Evolutionary conservation across 2,888 invertebrate species (phyloP).

Genomic region (Panzeria rudis): DNA sequence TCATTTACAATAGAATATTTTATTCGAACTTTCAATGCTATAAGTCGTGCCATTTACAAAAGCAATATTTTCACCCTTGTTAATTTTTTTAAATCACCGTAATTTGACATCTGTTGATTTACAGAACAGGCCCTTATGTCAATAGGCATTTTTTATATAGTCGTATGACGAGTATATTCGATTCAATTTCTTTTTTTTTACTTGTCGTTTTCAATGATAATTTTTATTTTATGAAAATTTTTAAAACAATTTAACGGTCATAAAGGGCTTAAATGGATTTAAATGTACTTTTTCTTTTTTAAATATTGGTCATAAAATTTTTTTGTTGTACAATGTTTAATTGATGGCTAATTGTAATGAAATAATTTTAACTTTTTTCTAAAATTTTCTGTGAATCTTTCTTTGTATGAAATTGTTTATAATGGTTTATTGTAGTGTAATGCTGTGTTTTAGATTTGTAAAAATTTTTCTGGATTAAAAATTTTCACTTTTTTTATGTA

Average conservation of each 20-base stretch:
- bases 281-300: background rate
- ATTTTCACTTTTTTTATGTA: background rate
- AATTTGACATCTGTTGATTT: no score
- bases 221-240: constrained; percentile 2
- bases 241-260: background rate
- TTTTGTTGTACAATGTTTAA: background rate
- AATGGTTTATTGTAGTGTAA: background rate
- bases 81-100: no score
- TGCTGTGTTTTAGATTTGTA: background rate
- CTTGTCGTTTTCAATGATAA: background rate
- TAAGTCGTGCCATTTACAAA: no score
- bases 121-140: no score
- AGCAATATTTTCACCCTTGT: no score
- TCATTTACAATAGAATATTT: no score
- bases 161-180: background rate
- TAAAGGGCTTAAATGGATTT: background rate
- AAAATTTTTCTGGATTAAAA: background rate
- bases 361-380: background rate
- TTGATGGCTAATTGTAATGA: background rate
- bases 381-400: background rate
- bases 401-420: background rate
- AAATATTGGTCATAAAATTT: background rate
- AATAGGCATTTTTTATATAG: no score
- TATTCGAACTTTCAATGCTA: no score
- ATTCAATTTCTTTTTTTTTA: background rate